Percentiles rank a stretch among this genome's conserved stretches.
Evolutionary conservation across 2,888 invertebrate species (phyloP).

Genomic region (Lithosia quadra): DNA sequence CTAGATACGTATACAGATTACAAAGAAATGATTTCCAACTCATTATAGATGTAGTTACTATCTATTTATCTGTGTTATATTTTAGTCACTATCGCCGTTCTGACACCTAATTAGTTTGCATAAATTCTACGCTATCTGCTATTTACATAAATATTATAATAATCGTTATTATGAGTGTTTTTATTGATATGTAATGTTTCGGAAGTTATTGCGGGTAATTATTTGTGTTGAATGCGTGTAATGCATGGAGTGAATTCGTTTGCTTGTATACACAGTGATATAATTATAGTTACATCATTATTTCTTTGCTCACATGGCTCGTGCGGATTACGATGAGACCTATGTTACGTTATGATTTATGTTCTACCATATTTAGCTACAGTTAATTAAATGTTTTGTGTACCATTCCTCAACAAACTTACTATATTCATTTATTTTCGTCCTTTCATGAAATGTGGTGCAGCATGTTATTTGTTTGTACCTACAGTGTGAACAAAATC

Average conservation of each 20-base stretch:
- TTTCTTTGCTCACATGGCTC: neutral
- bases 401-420: neutral
- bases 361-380: neutral
- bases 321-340: neutral
- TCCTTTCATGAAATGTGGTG: neutral
- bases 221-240: conserved; percentile 43
- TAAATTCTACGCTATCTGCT: conserved; percentile 24
- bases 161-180: conserved; percentile 29
- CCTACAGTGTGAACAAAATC: neutral
- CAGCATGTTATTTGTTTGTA: too few relatives aligned
- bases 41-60: conserved; percentile 22
- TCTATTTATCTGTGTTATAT: conserved; percentile 18
- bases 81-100: conserved; percentile 38
- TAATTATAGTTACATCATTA: conserved; percentile 3
- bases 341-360: neutral
- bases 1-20: conserved; percentile 40
- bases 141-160: conserved; percentile 30
- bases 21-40: conserved; percentile 42
- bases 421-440: neutral
- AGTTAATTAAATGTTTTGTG: neutral
- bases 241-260: conserved; percentile 38
- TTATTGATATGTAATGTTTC: conserved; percentile 16
- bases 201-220: conserved; percentile 28
- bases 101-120: conserved; percentile 44
- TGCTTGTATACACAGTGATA: conserved; percentile 8